A percentile compares a stretch with the other conserved stretches of the same genome.
phyloP scores from a whole-genome alignment of 2,797 vertebrate genomes.

The Coregonus sp. region DNA sequence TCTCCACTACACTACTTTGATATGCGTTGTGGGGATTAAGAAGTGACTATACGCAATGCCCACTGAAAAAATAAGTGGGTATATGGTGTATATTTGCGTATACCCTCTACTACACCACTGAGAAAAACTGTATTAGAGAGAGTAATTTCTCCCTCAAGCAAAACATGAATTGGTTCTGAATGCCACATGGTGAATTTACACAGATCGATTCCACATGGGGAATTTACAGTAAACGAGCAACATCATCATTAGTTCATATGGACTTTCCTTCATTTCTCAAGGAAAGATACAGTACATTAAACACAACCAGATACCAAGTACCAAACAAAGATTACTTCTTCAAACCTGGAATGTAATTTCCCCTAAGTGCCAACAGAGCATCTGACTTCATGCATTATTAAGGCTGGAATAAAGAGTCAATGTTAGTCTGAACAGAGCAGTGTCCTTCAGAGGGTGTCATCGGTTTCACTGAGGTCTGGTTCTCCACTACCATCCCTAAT shows the following conservation, averaged over 20 bases:
- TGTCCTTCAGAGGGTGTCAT: slow-evolving; percentile 42
- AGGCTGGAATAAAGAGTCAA: slow-evolving; percentile 54
- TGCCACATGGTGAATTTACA: not conserved
- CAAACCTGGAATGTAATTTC: not conserved
- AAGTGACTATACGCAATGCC: no score
- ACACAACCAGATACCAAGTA: not conserved
- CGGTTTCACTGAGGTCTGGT: slow-evolving; percentile 45
- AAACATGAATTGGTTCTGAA: not conserved
- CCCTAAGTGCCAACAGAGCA: slow-evolving; percentile 39
- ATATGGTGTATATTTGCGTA: no score
- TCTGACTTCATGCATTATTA: slow-evolving; percentile 69
- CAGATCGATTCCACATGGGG: not conserved
- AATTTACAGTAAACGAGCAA: not conserved
- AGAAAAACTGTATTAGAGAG: not conserved
- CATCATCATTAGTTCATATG: not conserved
- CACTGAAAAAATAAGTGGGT: no score
- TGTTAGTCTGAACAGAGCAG: slow-evolving; percentile 48
- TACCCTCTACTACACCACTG: no score
- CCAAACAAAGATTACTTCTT: not conserved
- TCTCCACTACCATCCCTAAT: slow-evolving; percentile 59
- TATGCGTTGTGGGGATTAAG: no score
- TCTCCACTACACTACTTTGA: no score
- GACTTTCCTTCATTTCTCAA: slow-evolving; percentile 9
- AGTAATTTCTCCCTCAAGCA: not conserved
- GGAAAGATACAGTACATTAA: not conserved